Conservation (phyloP, 2,113 vertebrate genomes). For the Apteryx owenii region DNA sequence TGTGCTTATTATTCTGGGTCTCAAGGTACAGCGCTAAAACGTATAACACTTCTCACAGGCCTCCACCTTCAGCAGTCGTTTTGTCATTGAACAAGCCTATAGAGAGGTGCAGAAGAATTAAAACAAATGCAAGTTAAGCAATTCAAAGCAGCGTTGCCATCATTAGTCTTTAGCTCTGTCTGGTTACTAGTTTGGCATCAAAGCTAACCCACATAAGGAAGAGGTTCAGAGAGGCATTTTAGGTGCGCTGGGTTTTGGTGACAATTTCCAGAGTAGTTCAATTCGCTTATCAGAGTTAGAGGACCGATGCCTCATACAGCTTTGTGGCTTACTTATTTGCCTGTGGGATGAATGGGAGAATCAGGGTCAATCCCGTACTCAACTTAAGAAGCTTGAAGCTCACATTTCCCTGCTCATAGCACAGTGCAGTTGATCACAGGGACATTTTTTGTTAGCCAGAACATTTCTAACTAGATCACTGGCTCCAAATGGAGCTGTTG, state of each 20-base stretch:
- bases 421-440: background rate
- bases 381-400: background rate
- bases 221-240: background rate
- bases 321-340: conserved; percentile 11
- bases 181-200: background rate
- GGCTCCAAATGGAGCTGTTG: background rate
- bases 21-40: conserved; percentile 7
- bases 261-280: background rate
- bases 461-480: background rate
- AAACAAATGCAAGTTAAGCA: background rate
- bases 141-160: background rate
- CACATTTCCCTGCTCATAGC: background rate
- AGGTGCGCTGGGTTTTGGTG: background rate
- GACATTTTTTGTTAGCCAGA: background rate
- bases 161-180: background rate
- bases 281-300: background rate
- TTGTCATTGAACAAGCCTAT: conserved; percentile 35
- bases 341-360: background rate
- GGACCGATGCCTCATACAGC: background rate
- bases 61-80: conserved; percentile 36
- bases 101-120: background rate
- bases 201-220: background rate
- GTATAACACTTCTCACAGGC: background rate
- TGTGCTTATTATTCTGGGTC: conserved; percentile 59
- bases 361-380: background rate